Evolutionary conservation across 2,888 invertebrate genomes (phyloP).

Genomic region (Hermodice carunculata): DNA sequence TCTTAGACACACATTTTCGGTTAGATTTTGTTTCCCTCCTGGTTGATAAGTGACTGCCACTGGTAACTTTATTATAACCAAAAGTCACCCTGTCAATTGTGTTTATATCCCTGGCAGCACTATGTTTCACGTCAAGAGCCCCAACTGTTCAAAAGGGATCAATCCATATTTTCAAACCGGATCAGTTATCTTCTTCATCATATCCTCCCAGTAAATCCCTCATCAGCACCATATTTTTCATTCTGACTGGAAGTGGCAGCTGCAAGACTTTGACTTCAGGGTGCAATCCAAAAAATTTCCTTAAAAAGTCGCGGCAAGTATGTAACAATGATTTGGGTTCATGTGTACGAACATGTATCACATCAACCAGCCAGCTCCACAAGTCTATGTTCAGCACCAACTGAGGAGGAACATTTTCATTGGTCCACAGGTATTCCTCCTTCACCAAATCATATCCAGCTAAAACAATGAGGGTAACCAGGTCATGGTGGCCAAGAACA

Average conservation of each 20-base stretch:
- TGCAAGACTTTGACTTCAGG: neutral
- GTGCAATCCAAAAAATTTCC: neutral
- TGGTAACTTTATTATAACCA: too few species aligned
- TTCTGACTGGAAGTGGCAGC: neutral
- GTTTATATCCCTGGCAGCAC: too few species aligned
- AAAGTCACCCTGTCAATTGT: too few species aligned
- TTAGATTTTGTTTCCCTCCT: too few species aligned
- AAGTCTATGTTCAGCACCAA: slow-evolving; percentile 5
- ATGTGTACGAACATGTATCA: neutral
- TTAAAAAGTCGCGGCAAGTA: neutral
- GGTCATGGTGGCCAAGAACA: neutral
- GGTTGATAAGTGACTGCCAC: too few species aligned
- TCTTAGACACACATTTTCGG: too few species aligned
- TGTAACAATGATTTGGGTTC: neutral
- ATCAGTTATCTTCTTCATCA: too few species aligned
- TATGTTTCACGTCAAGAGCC: too few species aligned
- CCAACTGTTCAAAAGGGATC: too few species aligned
- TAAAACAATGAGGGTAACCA: neutral
- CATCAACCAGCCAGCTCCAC: neutral
- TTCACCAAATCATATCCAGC: neutral
- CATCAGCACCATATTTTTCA: neutral
- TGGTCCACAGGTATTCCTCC: neutral
- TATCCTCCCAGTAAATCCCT: too few species aligned
- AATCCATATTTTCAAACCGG: too few species aligned
- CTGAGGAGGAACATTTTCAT: neutral